Evolutionary conservation across 2,113 vertebrate genomes (phyloP).

Genomic region (Vicugna pacos): DNA sequence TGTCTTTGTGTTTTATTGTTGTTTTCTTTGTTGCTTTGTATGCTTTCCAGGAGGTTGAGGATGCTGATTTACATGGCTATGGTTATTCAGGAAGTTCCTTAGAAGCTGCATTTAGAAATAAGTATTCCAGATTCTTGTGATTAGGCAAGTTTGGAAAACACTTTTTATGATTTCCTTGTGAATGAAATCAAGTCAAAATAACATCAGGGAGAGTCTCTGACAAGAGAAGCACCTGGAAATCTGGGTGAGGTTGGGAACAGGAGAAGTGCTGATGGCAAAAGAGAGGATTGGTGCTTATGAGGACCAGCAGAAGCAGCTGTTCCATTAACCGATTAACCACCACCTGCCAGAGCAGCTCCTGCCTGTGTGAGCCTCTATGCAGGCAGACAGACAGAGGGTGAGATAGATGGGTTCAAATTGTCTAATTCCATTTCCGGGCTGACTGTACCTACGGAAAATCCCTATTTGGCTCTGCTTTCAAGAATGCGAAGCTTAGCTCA

Average conservation of each 20-base stretch:
- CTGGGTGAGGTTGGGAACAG: background rate
- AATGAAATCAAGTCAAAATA: background rate
- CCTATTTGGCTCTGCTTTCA: slow-evolving; percentile 33
- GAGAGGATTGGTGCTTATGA: background rate
- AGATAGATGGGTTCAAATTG: background rate
- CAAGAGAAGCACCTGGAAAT: background rate
- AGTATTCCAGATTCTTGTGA: background rate
- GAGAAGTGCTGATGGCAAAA: background rate
- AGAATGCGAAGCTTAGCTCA: background rate
- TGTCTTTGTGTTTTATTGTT: background rate
- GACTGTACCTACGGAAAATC: slow-evolving; percentile 9
- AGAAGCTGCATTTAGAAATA: slow-evolving; percentile 31
- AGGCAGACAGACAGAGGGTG: background rate
- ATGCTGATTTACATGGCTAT: background rate
- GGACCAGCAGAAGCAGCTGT: background rate
- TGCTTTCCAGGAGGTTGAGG: background rate
- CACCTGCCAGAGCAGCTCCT: background rate
- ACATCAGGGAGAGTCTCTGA: background rate
- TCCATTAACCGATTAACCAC: background rate
- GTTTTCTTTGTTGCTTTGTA: background rate
- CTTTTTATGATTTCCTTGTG: background rate
- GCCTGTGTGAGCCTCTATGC: background rate
- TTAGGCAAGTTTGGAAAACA: background rate
- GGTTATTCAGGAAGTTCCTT: background rate
- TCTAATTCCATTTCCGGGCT: background rate